Base-by-base conservation (phyloP, 2,113 vertebrate species). In the Taurulus bubalis region DNA sequence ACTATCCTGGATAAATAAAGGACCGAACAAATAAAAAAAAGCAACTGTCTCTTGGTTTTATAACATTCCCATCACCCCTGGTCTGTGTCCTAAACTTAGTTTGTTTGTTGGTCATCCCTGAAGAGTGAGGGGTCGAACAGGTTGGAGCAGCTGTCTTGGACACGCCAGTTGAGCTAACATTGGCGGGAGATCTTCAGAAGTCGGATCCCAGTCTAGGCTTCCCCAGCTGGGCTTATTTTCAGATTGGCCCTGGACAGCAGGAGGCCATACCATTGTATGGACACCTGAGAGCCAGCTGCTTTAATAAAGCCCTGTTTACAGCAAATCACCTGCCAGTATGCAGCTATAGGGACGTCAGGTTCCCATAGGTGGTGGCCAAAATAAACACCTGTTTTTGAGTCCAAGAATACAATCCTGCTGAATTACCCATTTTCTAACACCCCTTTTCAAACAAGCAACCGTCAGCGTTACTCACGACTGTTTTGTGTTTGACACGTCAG, bases 61-160 rank as follows among this genome's bases (percentile, higher is more conserved):
- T 40, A 60, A 75, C 18, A 34, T 71, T 65, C 16, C 51, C 12
- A 62, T 63, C 26, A 74, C 26, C 26, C 24, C 30, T 0, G 26
- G 47, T n/a, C 24, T 28, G 28, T 58, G 40, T 56, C 36, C 18
- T 71, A 42, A 58, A 78, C 22, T 36, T 2, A 42, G 3, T 7
- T 18, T 6, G 16, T 65, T 76, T n/a, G 34, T 73, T 45, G 42
- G 47, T 82, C 76, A 58, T 63, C 65, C 60, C 40, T 30, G 15
- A 56, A 26, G 26, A 62, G 76, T 71, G 47, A 75, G 16, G 24
- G 47, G 74, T 81, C 7, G 0, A 78, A 78, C 74, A 88, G 82
- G 78, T 87, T 88, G 82, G 16, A 75, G 83, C 90, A 91, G 90
- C 90, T 93, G 92, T 85, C 75, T 62, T 58, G 42, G 59, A 83